A percentile compares a stretch with the other conserved stretches of the same genome.
Evolutionary conservation across 2,113 vertebrate species (phyloP).

Genomic region (Desmodus rotundus): DNA sequence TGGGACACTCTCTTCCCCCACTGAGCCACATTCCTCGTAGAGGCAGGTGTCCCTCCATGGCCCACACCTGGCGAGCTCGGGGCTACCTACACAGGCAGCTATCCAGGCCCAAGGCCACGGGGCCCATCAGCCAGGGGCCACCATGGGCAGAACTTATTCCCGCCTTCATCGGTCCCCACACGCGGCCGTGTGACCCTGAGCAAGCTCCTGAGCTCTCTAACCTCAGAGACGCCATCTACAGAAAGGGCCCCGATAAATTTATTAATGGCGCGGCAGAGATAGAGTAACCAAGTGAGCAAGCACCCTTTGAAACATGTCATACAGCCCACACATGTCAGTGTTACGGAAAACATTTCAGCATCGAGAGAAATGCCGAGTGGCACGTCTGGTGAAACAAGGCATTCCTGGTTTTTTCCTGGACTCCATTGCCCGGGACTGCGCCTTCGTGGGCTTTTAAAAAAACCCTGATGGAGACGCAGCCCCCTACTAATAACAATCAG

Average conservation of each 20-base stretch:
- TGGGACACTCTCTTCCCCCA: rapidly evolving
- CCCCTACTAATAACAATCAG: not conserved
- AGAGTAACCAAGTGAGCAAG: not conserved
- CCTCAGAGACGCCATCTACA: not conserved
- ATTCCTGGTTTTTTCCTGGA: not conserved
- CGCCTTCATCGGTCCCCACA: not conserved
- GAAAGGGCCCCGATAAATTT: too few relatives aligned
- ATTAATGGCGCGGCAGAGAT: not conserved
- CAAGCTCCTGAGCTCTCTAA: not conserved
- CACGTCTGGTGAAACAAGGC: too few relatives aligned
- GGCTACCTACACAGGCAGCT: not conserved
- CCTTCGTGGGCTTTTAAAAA: not conserved
- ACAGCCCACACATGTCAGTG: not conserved
- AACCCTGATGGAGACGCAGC: not conserved
- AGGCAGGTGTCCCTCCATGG: not conserved
- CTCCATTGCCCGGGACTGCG: not conserved
- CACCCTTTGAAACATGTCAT: not conserved
- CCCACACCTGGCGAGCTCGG: not conserved
- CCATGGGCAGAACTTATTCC: not conserved
- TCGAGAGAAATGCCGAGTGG: not conserved
- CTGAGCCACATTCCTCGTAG: not conserved
- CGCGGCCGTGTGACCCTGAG: not conserved
- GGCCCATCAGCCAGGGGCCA: too few relatives aligned
- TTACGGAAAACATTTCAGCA: not conserved
- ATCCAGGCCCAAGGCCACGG: not conserved